These are phyloP conservation scores for Rostratula benghalensis DNA, from an alignment of 2,113 vertebrate genomes.

Conservation along the genomic window DNA sequence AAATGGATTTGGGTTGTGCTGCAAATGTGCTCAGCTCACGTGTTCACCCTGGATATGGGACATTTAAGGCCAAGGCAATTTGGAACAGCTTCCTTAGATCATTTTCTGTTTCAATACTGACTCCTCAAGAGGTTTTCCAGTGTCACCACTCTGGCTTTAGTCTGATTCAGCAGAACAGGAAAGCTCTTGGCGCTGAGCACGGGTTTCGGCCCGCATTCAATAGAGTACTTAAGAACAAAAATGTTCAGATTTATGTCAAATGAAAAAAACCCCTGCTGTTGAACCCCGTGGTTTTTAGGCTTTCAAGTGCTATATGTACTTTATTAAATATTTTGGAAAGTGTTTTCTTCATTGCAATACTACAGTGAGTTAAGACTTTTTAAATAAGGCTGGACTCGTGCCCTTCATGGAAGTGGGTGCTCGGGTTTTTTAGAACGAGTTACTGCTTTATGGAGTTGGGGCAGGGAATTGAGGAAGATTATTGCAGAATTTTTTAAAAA, in stretches of 20 bases:
- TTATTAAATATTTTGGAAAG: background rate
- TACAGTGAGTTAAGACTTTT: background rate
- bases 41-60: background rate
- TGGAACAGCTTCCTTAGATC: background rate
- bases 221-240: conserved; percentile 9
- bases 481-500: background rate
- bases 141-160: background rate
- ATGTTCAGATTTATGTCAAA: background rate
- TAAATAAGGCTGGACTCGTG: background rate
- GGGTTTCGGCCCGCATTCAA: background rate
- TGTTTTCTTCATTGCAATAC: background rate
- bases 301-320: background rate
- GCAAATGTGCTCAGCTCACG: rapidly evolving
- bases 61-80: background rate
- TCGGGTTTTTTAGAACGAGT: background rate
- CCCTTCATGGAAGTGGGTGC: background rate
- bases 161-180: background rate
- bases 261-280: background rate
- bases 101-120: background rate
- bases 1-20: background rate
- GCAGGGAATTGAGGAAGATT: background rate
- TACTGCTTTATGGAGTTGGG: background rate
- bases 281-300: background rate
- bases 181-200: background rate
- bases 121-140: background rate